Base-by-base conservation (phyloP, 2,797 vertebrate species). In the Amniataba percoides region DNA sequence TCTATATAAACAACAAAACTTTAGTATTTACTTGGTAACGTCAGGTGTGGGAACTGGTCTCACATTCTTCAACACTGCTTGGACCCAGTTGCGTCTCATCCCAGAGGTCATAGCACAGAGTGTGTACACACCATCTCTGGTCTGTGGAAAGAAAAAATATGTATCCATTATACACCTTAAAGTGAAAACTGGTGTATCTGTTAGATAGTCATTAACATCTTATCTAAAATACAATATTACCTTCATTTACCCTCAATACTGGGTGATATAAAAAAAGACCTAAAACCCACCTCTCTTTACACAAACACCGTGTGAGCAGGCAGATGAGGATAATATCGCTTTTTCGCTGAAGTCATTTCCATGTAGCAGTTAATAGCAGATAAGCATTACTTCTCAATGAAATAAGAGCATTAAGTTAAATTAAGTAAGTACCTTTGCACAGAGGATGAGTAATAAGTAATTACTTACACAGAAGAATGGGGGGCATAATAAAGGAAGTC, bases 71-170 rank as follows among this genome's bases (percentile, higher is more conserved):
- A 98, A 95, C 90, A 99, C 96, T 25, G 97, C 96, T 80, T 98
- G 97, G 79, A 98, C 97, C 97, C 97, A 98, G 87, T 97, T 99
- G 64, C 92, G 95, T 43, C 94, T 96, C 90, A 97, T 97, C 67
- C 97, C 97, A 3, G 97, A 96, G 0, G 97, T 98, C 96, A 97
- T 97, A 7, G 96, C 97, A 5, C 97, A 98, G 40, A 99, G 93
- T 0, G 96, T 97, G 91, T 96, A 96, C 46, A 95, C 93, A 1
- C 97, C 96, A 83, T 97, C 97, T 91, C 95, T 97, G 0, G 95
- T 97, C 98, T 99, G 84, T 69, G 51, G 27, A 71, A 66, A 58
- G 14, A 72, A 0, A 77, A 10, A 56, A n/a, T 12, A 0, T 31
- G 1, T 31, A 19, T 46, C 61, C 3, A 63, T 40, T 42, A 56